These are phyloP conservation scores for Ectropis crepuscularia DNA, from an alignment of 2,888 invertebrate species.

Conservation along the genomic window DNA sequence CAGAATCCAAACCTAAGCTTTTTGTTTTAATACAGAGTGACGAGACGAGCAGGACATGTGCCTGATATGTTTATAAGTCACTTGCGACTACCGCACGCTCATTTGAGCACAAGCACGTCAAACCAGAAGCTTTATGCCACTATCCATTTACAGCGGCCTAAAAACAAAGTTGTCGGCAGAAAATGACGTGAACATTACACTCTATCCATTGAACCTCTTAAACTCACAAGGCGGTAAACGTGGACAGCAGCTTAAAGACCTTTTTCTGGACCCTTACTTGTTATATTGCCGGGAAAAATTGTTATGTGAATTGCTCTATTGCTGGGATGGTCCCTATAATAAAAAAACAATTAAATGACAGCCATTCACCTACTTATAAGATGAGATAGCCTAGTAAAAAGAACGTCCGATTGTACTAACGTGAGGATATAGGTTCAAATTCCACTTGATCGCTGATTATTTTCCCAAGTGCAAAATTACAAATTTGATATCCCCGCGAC, in stretches of 20 bases:
- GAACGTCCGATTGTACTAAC: no score
- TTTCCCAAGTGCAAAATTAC: no score
- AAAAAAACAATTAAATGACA: slow-evolving; percentile 2
- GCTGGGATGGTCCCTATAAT: slow-evolving; percentile 7
- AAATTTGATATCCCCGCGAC: no score
- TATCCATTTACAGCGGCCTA: slow-evolving; percentile 46
- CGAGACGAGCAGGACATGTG: no score
- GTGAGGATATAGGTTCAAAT: no score
- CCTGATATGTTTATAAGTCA: no score
- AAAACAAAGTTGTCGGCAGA: slow-evolving; percentile 54
- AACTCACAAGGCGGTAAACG: slow-evolving; percentile 26
- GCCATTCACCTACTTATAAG: not conserved
- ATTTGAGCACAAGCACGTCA: slow-evolving; percentile 32
- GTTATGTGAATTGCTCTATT: slow-evolving; percentile 12
- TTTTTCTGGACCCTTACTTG: slow-evolving; percentile 20
- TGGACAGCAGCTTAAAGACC: slow-evolving; percentile 6
- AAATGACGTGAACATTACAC: slow-evolving; percentile 43
- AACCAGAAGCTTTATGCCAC: slow-evolving; percentile 42
- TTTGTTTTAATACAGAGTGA: no score
- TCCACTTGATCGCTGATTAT: no score
- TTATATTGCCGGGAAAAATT: slow-evolving; percentile 2
- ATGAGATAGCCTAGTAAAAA: no score
- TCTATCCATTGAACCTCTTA: slow-evolving; percentile 36
- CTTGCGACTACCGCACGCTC: no score
- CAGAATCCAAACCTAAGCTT: no score